These are phyloP conservation scores for Ceratina australensis DNA, from an alignment of 1,140 invertebrate genomes.

Conservation along the genomic window DNA sequence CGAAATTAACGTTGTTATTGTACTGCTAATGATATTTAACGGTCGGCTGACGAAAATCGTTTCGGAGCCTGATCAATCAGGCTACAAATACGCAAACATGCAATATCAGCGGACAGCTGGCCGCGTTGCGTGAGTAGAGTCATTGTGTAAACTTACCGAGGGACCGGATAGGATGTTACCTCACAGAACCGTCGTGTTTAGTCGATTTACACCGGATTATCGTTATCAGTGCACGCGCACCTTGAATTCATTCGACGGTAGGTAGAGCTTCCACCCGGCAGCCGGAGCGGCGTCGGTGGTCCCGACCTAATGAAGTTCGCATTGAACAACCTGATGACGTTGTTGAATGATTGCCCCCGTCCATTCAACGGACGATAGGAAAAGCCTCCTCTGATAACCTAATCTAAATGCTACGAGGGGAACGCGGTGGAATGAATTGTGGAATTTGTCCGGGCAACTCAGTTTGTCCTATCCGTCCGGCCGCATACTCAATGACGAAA, in stretches of 20 bases:
- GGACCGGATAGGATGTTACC: conserved; percentile 28
- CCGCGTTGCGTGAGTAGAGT: conserved; percentile 40
- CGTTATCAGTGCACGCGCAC: conserved; percentile 47
- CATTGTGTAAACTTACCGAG: conserved; percentile 40
- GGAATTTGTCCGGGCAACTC: not conserved
- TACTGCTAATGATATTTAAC: not conserved
- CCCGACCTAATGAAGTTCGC: conserved; percentile 26
- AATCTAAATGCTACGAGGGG: not conserved
- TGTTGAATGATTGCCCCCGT: conserved; percentile 24
- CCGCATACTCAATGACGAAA: too few species aligned
- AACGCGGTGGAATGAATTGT: not conserved
- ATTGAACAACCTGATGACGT: conserved; percentile 27
- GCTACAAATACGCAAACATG: conserved; percentile 18
- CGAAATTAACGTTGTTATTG: not conserved
- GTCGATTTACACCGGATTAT: conserved; percentile 48
- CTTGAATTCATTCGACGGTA: conserved; percentile 37
- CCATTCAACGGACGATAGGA: conserved; percentile 2
- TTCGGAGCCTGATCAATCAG: too few species aligned
- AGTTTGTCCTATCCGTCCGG: not conserved
- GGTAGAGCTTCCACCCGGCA: not conserved
- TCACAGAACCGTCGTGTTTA: conserved; percentile 33
- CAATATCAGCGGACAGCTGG: conserved; percentile 29
- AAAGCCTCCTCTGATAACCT: conserved; percentile 1
- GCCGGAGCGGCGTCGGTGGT: not conserved
- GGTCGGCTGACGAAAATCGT: not conserved